Evolutionary conservation across 2,888 invertebrate genomes (phyloP).

Genomic region (Melanophora roralis): DNA sequence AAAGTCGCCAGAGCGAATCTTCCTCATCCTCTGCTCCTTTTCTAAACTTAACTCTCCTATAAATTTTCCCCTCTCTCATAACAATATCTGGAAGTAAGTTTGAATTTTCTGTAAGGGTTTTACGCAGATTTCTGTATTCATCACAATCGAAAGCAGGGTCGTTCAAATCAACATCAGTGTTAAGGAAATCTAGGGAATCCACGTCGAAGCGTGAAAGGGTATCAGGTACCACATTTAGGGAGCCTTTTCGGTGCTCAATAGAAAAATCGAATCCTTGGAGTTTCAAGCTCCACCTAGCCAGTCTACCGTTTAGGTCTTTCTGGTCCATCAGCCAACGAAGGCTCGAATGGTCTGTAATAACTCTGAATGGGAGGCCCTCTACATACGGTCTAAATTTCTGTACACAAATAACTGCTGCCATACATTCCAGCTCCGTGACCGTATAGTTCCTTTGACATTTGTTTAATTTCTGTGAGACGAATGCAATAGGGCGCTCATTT

Average conservation of each 20-base stretch:
- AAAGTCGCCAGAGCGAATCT: background rate
- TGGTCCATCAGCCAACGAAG: slow-evolving; percentile 62
- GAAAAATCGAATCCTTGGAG: slow-evolving; percentile 60
- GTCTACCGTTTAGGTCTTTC: slow-evolving; percentile 61
- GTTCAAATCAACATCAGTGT: background rate
- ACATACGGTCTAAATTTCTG: slow-evolving; percentile 31
- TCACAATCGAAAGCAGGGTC: background rate
- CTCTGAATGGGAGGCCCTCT: slow-evolving; percentile 50
- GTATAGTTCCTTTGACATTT: background rate
- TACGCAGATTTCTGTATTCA: background rate
- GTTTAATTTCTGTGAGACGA: background rate
- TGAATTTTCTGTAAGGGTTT: background rate
- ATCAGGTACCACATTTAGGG: slow-evolving; percentile 63
- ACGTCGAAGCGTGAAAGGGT: slow-evolving; percentile 55
- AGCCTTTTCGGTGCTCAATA: slow-evolving; percentile 65
- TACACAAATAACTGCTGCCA: too few species aligned
- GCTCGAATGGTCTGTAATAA: background rate
- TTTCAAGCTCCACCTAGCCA: slow-evolving; percentile 61
- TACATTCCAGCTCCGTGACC: background rate
- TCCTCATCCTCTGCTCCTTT: background rate
- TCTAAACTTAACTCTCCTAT: background rate
- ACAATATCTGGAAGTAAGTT: too few species aligned
- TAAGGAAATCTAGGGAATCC: background rate
- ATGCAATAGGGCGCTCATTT: background rate
- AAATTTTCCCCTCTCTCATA: background rate